phyloP scores from a whole-genome alignment of 2,888 invertebrate species.

The Xestia rhomboidea region DNA sequence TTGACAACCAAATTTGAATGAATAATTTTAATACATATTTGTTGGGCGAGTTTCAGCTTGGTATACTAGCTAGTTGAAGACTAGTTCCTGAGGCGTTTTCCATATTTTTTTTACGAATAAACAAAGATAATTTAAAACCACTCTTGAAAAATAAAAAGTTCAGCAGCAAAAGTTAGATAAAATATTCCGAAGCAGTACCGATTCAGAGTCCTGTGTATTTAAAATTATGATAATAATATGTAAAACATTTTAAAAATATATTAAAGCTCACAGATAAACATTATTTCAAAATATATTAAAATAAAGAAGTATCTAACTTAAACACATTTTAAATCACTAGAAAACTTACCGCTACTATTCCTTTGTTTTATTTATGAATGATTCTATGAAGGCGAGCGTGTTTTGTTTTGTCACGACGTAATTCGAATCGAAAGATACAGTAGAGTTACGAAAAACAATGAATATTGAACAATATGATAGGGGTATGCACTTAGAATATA shows the following conservation, averaged over 20 bases:
- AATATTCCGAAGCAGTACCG: background rate
- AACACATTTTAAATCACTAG: slow-evolving; percentile 7
- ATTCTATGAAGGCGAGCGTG: slow-evolving; percentile 51
- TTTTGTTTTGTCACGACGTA: slow-evolving; percentile 44
- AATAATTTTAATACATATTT: background rate
- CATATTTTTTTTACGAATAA: background rate
- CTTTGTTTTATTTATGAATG: slow-evolving; percentile 46
- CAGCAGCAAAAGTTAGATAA: background rate
- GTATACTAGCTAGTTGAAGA: background rate
- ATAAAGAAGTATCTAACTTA: background rate
- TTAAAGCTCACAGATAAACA: background rate
- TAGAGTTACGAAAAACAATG: slow-evolving; percentile 59
- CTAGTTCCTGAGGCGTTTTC: background rate
- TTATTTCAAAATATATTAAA: background rate
- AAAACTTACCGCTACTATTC: slow-evolving; percentile 5
- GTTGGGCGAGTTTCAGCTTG: background rate
- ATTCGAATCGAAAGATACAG: slow-evolving; percentile 54
- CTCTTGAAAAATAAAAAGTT: background rate
- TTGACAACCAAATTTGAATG: background rate
- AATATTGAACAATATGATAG: slow-evolving; percentile 42
- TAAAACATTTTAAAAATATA: background rate
- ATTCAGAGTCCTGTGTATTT: background rate
- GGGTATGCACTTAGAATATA: slow-evolving; percentile 16
- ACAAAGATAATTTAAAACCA: background rate
- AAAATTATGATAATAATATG: background rate